Conservation (phyloP, 1,140 invertebrate genomes). For the Cotesia vestalis region DNA sequence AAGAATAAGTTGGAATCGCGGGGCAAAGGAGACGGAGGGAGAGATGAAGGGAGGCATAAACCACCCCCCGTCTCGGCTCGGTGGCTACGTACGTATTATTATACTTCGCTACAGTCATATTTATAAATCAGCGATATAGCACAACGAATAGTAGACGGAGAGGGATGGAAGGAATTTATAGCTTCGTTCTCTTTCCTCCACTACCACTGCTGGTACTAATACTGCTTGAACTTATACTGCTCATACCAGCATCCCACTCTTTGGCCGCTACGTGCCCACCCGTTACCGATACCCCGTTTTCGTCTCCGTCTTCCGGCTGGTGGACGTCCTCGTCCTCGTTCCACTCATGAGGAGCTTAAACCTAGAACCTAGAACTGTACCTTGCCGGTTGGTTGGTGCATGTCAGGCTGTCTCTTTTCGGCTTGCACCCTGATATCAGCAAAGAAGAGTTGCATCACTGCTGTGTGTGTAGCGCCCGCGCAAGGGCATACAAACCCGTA, state of each 20-base stretch:
- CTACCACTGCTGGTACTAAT: conserved; percentile 39
- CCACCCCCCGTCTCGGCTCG: conserved; percentile 44
- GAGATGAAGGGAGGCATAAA: conserved; percentile 19
- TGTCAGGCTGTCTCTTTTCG: conserved; percentile 40
- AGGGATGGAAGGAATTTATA: conserved; percentile 67
- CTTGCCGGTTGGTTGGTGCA: conserved; percentile 5
- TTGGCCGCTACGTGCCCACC: conserved; percentile 8
- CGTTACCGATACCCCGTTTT: conserved; percentile 32
- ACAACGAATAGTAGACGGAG: conserved; percentile 59
- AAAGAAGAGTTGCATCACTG: no score
- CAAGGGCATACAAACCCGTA: conserved; percentile 59
- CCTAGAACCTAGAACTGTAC: background rate
- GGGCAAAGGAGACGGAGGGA: conserved; percentile 27
- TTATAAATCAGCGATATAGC: conserved; percentile 68
- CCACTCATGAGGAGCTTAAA: background rate
- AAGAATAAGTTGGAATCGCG: conserved; percentile 25
- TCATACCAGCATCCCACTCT: conserved; percentile 26
- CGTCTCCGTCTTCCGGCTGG: conserved; percentile 18
- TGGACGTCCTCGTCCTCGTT: conserved; percentile 18
- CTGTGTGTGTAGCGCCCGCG: conserved; percentile 35
- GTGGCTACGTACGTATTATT: conserved; percentile 63
- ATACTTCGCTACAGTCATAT: conserved; percentile 68
- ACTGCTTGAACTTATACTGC: conserved; percentile 29
- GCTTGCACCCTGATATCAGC: conserved; percentile 35
- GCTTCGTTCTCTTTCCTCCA: conserved; percentile 61